Percentiles rank a stretch among this genome's conserved stretches.
phyloP scores from a whole-genome alignment of 2,888 invertebrate genomes.

The Tetragonula carbonaria region DNA sequence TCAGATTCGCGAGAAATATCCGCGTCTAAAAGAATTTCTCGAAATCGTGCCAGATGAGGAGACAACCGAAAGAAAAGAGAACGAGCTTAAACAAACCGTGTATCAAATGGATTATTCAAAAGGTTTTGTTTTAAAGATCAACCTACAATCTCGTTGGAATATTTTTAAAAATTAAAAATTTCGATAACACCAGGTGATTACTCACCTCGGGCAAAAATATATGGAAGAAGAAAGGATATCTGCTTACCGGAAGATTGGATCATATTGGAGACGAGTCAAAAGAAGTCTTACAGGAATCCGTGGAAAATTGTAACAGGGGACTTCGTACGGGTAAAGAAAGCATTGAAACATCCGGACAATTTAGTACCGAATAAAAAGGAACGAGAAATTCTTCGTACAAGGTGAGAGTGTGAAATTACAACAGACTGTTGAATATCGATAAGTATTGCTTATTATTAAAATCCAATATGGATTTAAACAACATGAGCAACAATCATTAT shows the following conservation, averaged over 20 bases:
- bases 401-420: conserved; percentile 50
- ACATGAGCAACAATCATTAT: background rate
- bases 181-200: conserved; percentile 26
- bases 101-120: conserved; percentile 71
- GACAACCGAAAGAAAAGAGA: conserved; percentile 66
- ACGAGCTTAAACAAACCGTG: conserved; percentile 60
- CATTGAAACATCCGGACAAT: conserved; percentile 63
- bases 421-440: background rate
- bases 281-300: conserved; percentile 71
- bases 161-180: background rate
- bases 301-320: conserved; percentile 48
- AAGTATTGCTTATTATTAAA: background rate
- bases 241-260: conserved; percentile 70
- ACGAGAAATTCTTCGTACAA: conserved; percentile 71
- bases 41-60: conserved; percentile 65
- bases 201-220: conserved; percentile 36
- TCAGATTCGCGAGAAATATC: conserved; percentile 66
- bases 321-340: conserved; percentile 39
- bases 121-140: conserved; percentile 18
- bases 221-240: conserved; percentile 30
- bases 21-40: conserved; percentile 57
- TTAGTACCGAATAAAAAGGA: conserved; percentile 69
- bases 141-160: background rate
- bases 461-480: background rate
- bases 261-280: conserved; percentile 74